These are phyloP conservation scores for Chrysodeixis includens DNA, from an alignment of 2,888 invertebrate genomes.

Conservation along the genomic window DNA sequence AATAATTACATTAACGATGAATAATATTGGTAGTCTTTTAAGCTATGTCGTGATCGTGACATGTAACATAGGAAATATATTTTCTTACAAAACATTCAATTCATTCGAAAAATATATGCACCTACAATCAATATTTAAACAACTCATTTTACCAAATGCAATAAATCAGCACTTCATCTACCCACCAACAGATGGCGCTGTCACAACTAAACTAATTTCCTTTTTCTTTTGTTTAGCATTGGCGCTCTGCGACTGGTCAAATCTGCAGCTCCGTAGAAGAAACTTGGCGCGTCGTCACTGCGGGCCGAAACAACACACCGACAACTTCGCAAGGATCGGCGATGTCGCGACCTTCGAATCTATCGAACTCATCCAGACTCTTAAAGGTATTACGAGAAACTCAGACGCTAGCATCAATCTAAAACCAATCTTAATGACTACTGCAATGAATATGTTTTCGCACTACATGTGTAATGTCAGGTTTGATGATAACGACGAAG, in stretches of 20 bases:
- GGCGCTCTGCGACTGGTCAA: constrained; percentile 96
- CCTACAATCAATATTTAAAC: background rate
- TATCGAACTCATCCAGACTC: constrained; percentile 88
- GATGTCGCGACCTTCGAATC: constrained; percentile 92
- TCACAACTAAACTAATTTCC: background rate
- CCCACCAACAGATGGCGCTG: constrained; percentile 23
- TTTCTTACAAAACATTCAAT: too few relatives aligned
- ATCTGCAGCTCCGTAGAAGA: constrained; percentile 93
- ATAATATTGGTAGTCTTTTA: too few relatives aligned
- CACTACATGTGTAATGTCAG: constrained; percentile 96
- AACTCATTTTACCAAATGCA: background rate
- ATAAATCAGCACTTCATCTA: background rate
- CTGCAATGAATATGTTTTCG: constrained; percentile 95
- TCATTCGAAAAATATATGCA: too few relatives aligned
- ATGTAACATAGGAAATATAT: too few relatives aligned
- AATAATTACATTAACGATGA: too few relatives aligned
- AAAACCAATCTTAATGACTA: constrained; percentile 92
- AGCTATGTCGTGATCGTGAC: too few relatives aligned
- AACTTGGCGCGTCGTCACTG: constrained; percentile 94
- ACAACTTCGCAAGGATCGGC: constrained; percentile 92
- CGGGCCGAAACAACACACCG: constrained; percentile 93
- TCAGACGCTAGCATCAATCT: constrained; percentile 87
- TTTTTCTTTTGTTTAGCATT: constrained; percentile 90
- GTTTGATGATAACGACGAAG: constrained; percentile 91
- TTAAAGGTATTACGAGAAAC: constrained; percentile 81